These are phyloP conservation scores for Upupa epops DNA, from an alignment of 2,113 vertebrate species.

Conservation along the genomic window DNA sequence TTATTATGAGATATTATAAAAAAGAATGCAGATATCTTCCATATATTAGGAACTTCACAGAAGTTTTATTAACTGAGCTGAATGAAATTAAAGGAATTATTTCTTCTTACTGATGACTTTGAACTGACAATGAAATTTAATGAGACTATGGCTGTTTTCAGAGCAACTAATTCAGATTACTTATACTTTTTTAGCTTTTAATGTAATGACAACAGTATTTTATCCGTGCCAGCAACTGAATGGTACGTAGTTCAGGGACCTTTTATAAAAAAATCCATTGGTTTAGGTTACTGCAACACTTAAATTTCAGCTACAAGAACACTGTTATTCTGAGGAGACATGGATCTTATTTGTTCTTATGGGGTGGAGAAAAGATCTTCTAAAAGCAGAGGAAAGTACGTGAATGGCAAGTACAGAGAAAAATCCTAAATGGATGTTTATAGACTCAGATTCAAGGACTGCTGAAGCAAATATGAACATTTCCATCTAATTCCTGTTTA, in stretches of 20 bases:
- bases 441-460: background rate
- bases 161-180: background rate
- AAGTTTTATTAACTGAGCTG: background rate
- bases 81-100: background rate
- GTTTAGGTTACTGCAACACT: background rate
- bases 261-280: background rate
- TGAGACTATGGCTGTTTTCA: background rate
- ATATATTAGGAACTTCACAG: background rate
- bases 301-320: background rate
- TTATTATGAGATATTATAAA: background rate
- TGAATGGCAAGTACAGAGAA: background rate
- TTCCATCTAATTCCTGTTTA: background rate
- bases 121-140: background rate
- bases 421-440: background rate
- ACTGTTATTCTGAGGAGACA: background rate
- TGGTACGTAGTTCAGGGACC: background rate
- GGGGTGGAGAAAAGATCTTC: background rate
- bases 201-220: background rate
- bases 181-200: background rate
- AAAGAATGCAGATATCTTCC: background rate
- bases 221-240: background rate
- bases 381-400: background rate
- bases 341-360: background rate
- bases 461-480: background rate
- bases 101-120: background rate